Base-by-base conservation (phyloP, 2,797 vertebrate genomes). In the Hydrocynus forskahlii region DNA sequence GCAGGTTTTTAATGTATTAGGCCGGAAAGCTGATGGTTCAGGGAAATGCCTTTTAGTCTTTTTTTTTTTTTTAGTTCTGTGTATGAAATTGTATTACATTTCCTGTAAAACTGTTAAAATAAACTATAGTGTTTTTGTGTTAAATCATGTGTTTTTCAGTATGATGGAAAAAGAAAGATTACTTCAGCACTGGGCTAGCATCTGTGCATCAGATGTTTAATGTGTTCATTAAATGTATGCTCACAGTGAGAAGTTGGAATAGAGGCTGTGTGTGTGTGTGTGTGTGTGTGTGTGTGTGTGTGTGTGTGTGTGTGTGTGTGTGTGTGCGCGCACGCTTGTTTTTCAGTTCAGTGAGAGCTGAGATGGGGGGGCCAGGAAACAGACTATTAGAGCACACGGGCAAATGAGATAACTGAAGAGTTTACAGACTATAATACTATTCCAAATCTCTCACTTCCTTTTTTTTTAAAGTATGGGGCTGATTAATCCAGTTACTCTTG, bases 311-410 rank as follows among this genome's bases (percentile, higher is more conserved):
- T 76, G 23, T 76, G 50, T 29, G 48, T 52, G 48, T 62, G 45
- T 62, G 63, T 4, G 35, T 4, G 35, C 4, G 35, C 35, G 4
- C 35, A 35, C 23, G 78, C 57, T 38, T 69, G 48, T 48, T 35
- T 79, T 59, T 76, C 50, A 19, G 43, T 64, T 63, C 60, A 60
- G 48, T 21, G 6, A 54, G 38, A 45, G 29, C 45, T 75, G 38
- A 35, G 21, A 54, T 52, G 13, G 5, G 17, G 43, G 38, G 54
- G 43, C 25, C 75, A 84, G 82, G 73, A 85, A 83, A 59, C 45
- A 57, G 75, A 48, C 76, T 81, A 83, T 84, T 80, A 80, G 78
- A 76, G 64, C 35, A n/a, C 35, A 17, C 9, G 9, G 29, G 35
- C 63, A 60, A 78, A 59, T 59, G 54, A 80, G 77, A 78, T 81